Evolutionary conservation across 2,888 invertebrate genomes (phyloP).

Genomic region (Norana najaformis): DNA sequence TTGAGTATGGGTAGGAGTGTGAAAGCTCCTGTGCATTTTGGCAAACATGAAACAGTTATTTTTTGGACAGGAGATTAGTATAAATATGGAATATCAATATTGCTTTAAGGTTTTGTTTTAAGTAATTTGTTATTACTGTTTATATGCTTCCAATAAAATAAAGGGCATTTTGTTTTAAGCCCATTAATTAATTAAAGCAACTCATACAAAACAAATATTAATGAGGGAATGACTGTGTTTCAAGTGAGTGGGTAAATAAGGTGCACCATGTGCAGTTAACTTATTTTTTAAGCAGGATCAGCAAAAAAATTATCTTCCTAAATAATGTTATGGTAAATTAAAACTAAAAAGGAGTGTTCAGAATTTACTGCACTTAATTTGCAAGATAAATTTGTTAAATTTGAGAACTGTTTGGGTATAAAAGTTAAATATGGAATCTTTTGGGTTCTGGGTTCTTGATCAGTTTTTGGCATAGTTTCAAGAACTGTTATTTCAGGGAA

Average conservation of each 20-base stretch:
- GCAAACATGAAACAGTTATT: not conserved
- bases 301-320: no score
- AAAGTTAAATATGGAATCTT: not conserved
- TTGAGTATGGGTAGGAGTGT: not conserved
- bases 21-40: not conserved
- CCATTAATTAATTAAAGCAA: not conserved
- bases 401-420: not conserved
- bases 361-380: slow-evolving; percentile 13
- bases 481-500: not conserved
- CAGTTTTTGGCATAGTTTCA: not conserved
- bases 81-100: not conserved
- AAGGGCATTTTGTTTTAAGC: not conserved
- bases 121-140: not conserved
- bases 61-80: not conserved
- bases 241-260: not conserved
- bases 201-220: not conserved
- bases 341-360: not conserved
- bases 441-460: not conserved
- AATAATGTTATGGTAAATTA: not conserved
- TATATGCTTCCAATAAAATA: not conserved
- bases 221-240: not conserved
- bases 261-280: not conserved
- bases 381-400: not conserved
- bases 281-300: not conserved
- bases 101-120: not conserved